Percentiles rank a stretch among this genome's conserved stretches.
phyloP scores from a whole-genome alignment of 2,797 vertebrate species.

The Pitangus sulphuratus region DNA sequence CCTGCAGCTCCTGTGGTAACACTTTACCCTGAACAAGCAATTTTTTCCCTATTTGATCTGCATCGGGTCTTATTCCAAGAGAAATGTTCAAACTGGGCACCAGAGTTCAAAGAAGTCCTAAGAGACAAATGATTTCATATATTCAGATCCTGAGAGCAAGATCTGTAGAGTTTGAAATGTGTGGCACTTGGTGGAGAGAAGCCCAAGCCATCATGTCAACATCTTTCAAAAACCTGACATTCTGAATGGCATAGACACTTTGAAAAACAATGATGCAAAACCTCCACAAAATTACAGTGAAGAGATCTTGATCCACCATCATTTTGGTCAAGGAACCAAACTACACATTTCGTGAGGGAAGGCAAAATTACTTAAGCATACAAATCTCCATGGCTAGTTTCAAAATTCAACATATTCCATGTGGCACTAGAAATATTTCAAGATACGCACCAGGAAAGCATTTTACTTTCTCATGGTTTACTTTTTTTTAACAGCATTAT shows the following conservation, averaged over 20 bases:
- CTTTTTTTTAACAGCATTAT: not conserved
- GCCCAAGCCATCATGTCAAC: not conserved
- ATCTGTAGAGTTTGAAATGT: not conserved
- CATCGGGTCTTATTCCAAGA: not conserved
- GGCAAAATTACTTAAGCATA: not conserved
- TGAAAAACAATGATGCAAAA: not conserved
- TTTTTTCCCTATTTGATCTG: not conserved
- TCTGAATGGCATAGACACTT: not conserved
- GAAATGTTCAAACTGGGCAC: not conserved
- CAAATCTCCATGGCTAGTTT: not conserved
- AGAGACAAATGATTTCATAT: not conserved
- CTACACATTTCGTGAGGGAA: not conserved
- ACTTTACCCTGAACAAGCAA: not conserved
- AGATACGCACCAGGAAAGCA: not conserved
- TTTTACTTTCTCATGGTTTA: not conserved
- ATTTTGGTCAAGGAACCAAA: not conserved
- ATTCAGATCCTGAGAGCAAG: not conserved
- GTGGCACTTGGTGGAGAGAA: rapidly evolving
- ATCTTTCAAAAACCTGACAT: not conserved
- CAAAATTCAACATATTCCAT: not conserved
- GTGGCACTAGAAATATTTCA: not conserved
- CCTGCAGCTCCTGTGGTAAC: not conserved
- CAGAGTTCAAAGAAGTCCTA: not conserved
- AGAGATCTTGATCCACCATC: not conserved
- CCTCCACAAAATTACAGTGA: not conserved